Conservation (phyloP, 2,888 invertebrate species). For the Campoletis raptor region DNA sequence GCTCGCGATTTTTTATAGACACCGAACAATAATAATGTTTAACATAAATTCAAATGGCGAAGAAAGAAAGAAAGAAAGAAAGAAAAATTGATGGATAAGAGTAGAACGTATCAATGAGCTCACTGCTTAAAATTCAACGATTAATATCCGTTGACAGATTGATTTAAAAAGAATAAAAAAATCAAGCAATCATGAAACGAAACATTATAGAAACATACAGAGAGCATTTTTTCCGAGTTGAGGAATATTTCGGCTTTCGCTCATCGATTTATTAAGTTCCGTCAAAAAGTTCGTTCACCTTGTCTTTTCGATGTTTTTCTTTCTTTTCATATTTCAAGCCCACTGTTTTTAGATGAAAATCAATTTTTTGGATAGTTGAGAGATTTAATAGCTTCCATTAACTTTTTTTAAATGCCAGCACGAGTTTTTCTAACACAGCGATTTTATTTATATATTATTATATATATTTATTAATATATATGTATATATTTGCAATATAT, state of each 20-base stretch:
- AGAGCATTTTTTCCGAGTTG: constrained; percentile 24
- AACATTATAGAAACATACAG: constrained; percentile 23
- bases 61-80: constrained; percentile 25
- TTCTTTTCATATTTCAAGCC: neutral
- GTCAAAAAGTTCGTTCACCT: constrained; percentile 10
- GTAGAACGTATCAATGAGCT: constrained; percentile 17
- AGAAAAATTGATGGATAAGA: constrained; percentile 1
- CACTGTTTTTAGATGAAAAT: neutral
- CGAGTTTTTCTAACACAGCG: neutral
- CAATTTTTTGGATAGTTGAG: constrained; percentile 10
- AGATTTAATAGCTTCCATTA: constrained; percentile 8
- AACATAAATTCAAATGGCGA: constrained; percentile 7
- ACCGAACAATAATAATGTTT: constrained; percentile 6
- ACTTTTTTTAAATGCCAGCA: neutral
- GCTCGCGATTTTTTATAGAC: constrained; percentile 25
- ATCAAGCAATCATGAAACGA: constrained; percentile 32
- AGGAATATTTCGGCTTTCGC: constrained; percentile 45
- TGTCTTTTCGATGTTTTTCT: neutral
- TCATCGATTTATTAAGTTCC: constrained; percentile 38
- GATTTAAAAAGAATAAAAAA: constrained; percentile 39
- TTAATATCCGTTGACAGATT: constrained; percentile 27
- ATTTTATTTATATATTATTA: constrained; percentile 5
- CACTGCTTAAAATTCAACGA: constrained; percentile 26
- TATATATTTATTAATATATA: constrained; percentile 45
- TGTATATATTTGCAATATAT: constrained; percentile 45